Conservation (phyloP, 2,113 vertebrate genomes). For the Cygnus buccinator region DNA sequence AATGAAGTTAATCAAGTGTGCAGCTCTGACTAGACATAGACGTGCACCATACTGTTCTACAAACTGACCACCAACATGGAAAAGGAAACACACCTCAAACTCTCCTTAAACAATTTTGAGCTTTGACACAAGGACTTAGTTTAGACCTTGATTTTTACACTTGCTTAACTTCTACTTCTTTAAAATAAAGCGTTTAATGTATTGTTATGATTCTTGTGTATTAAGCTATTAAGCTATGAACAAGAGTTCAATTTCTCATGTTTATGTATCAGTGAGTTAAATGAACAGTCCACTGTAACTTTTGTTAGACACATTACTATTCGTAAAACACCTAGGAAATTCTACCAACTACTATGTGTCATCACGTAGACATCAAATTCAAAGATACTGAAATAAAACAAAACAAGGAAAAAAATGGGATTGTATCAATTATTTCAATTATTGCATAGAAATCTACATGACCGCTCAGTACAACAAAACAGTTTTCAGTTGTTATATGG, state of each 20-base stretch:
- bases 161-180: background rate
- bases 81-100: background rate
- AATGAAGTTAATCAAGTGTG: too few species aligned
- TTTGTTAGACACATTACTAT: background rate
- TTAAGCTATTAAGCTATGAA: background rate
- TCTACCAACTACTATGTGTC: background rate
- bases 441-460: background rate
- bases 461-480: background rate
- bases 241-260: background rate
- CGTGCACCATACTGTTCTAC: too few species aligned
- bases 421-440: background rate
- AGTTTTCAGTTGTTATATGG: background rate
- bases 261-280: background rate
- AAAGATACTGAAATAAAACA: background rate
- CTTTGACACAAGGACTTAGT: accelerated
- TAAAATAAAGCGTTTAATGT: background rate
- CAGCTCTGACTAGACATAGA: too few species aligned
- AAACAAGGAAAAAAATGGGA: background rate
- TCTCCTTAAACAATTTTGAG: background rate
- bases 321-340: background rate
- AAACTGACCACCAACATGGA: background rate
- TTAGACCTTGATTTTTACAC: background rate
- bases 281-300: background rate
- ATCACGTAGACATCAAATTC: background rate
- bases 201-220: background rate